Conservation (phyloP, 2,888 invertebrate species). For the Pogonocherus hispidulus region DNA sequence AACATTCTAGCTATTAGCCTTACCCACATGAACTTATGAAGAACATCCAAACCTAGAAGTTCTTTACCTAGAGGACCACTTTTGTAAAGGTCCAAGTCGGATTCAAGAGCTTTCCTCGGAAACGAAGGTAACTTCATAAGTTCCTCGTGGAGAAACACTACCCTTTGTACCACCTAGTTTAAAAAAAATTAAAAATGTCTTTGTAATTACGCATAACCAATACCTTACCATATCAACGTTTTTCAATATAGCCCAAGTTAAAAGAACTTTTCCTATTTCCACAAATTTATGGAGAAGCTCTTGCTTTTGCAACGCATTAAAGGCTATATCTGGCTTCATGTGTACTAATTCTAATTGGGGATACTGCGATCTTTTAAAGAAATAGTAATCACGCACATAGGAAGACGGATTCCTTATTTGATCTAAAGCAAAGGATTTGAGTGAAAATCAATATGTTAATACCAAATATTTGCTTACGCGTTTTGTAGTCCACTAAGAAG, state of each 20-base stretch:
- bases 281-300: conserved; percentile 95
- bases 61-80: conserved; percentile 91
- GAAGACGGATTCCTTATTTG: conserved; percentile 96
- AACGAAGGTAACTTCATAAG: conserved; percentile 98
- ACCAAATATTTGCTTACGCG: conserved; percentile 83
- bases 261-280: conserved; percentile 95
- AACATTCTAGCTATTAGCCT: conserved; percentile 96
- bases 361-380: conserved; percentile 90
- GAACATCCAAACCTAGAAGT: conserved; percentile 83
- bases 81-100: conserved; percentile 93
- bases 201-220: background rate
- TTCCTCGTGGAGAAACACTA: conserved; percentile 98
- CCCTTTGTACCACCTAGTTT: conserved; percentile 90
- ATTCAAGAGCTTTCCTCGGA: conserved; percentile 97
- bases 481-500: conserved; percentile 98
- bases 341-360: conserved; percentile 95
- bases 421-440: conserved; percentile 72
- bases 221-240: conserved; percentile 87
- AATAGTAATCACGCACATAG: conserved; percentile 91
- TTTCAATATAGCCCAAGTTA: conserved; percentile 93
- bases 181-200: background rate
- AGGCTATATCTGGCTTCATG: conserved; percentile 93
- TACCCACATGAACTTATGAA: conserved; percentile 99
- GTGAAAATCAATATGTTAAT: background rate
- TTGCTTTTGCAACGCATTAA: conserved; percentile 89